Conservation (phyloP, 2,888 invertebrate genomes). For the Drosophila histrio region DNA sequence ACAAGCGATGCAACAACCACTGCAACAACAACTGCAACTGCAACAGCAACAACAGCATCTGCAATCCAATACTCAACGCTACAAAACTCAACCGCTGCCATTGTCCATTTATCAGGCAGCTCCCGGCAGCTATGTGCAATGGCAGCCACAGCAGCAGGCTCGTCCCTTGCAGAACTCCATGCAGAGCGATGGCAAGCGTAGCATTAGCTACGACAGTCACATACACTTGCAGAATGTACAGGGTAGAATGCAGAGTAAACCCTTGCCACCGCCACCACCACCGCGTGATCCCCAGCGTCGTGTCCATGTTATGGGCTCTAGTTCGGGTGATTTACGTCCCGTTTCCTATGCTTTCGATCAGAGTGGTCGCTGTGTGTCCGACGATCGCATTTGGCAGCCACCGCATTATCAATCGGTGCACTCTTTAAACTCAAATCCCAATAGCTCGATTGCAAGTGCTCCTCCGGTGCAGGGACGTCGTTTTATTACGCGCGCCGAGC, state of each 20-base stretch:
- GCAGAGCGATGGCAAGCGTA: slow-evolving; percentile 78
- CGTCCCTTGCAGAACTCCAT: slow-evolving; percentile 80
- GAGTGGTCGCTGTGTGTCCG: slow-evolving; percentile 83
- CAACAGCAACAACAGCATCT: slow-evolving; percentile 83
- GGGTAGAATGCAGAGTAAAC: slow-evolving; percentile 76
- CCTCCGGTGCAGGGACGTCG: slow-evolving; percentile 57
- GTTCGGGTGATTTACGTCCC: slow-evolving; percentile 84
- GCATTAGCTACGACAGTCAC: slow-evolving; percentile 84
- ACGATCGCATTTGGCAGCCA: slow-evolving; percentile 83
- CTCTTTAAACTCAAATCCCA: slow-evolving; percentile 76
- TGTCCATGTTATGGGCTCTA: slow-evolving; percentile 83
- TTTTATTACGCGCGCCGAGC: slow-evolving; percentile 81
- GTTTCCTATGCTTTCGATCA: slow-evolving; percentile 86
- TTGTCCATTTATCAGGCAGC: slow-evolving; percentile 83
- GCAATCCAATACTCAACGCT: slow-evolving; percentile 84
- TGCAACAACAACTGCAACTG: slow-evolving; percentile 82
- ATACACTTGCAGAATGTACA: slow-evolving; percentile 81
- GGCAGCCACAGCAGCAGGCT: slow-evolving; percentile 71
- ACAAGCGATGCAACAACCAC: slow-evolving; percentile 58
- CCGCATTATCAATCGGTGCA: slow-evolving; percentile 82
- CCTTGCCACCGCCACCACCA: slow-evolving; percentile 90
- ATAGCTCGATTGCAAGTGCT: slow-evolving; percentile 62
- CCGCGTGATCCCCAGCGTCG: slow-evolving; percentile 89
- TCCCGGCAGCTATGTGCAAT: slow-evolving; percentile 70
- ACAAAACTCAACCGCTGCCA: slow-evolving; percentile 83